Evolutionary conservation across 2,797 vertebrate species (phyloP), one percentile per base, ranked within the genome.

Genomic region (Psittacula echo): DNA sequence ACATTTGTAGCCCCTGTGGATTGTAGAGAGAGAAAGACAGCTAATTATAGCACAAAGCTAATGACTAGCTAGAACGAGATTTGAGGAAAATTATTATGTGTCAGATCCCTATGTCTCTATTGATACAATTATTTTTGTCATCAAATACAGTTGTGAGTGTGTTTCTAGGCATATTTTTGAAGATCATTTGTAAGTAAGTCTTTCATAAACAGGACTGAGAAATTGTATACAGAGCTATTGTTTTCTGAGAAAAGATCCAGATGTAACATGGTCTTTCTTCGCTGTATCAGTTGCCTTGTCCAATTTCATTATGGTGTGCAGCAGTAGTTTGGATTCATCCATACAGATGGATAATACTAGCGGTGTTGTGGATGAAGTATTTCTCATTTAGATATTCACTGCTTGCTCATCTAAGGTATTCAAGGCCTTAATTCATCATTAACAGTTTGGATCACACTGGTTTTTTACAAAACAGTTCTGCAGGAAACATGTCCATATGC

Each of bases 31-130:
- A 91, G 53, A 93, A 77, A 84, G 39, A 53, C 27, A 92, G 78
- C 81, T 91, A 89, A 93, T 94, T 92, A 82, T 70, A 90, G 47
- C 51, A 85, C 87, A 76, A 89, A 76, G 10, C 73, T 65, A 27
- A 67, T 18, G 74, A 90, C 74, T 76, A 60, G 22, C 47, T 85
- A 89, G n/a, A 93, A 85, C 73, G 74, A 87, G 71, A 79, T 92
- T 58, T 89, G 67, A 75, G 74, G 53, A 45, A 94, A 94, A 89
- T 90, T 79, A 37, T 44, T 78, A 2, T 5, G 2, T 75, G 67
- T 82, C 81, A 85, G 54, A 96, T 76, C 1, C 0, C 26, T 41
- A 42, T 72, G 67, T 53, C 53, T 85, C 39, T 62, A 41, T n/a
- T 76, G 34, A 79, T 73, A 76, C 45, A 65, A 81, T 66, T 76